These are phyloP conservation scores for Montipora cactus DNA, from an alignment of 64 coral and sea anemone species.

Conservation along the genomic window DNA sequence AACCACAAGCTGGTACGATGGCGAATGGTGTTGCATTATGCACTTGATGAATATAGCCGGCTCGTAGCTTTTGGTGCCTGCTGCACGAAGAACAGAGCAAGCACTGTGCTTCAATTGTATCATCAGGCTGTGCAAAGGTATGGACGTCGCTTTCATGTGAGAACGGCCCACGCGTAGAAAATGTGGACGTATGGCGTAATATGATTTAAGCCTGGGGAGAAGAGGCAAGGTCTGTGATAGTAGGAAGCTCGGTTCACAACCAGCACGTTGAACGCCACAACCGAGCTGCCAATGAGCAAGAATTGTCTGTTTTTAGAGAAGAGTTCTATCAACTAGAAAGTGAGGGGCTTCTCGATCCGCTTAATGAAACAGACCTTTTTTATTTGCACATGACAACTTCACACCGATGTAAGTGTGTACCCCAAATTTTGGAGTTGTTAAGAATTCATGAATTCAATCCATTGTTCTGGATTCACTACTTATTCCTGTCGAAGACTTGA, in stretches of 20 bases:
- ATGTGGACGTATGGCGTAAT: conserved; percentile 33
- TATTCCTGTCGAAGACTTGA: too few relatives aligned
- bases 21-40: conserved; percentile 20
- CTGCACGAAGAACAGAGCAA: conserved; percentile 24
- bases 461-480: too few relatives aligned
- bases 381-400: too few relatives aligned
- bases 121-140: conserved; percentile 1
- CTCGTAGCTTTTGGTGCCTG: conserved; percentile 20
- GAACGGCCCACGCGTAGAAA: conserved; percentile 35
- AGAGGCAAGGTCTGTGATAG: neutral
- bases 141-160: conserved; percentile 18
- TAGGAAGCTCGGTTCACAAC: conserved; percentile 22
- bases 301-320: neutral
- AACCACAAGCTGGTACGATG: conserved; percentile 64
- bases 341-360: neutral
- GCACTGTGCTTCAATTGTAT: conserved; percentile 26
- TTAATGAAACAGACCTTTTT: too few relatives aligned
- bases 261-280: conserved; percentile 9
- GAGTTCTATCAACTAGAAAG: neutral
- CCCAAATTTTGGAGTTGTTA: too few relatives aligned
- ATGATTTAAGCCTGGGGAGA: neutral
- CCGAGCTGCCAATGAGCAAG: neutral
- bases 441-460: too few relatives aligned
- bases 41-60: conserved; percentile 51
- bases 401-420: too few relatives aligned